Base-by-base conservation (phyloP, 1,140 invertebrate genomes). In the Penaeus vannamei region DNA sequence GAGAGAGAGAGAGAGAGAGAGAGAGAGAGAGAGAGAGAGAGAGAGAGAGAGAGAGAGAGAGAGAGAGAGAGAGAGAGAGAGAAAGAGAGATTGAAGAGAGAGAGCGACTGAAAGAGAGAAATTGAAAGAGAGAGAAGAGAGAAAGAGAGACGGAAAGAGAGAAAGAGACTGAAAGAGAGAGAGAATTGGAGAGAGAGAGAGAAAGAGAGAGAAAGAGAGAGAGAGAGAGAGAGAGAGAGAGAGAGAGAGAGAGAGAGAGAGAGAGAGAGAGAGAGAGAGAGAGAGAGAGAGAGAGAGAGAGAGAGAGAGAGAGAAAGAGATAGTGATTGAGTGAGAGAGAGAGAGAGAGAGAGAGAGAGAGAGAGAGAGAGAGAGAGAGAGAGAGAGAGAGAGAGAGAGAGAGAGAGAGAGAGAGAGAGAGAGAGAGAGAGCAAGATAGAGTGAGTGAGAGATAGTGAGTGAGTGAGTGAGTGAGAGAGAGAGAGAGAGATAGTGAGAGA, bases 21-120 rank as follows among this genome's bases (percentile, higher is more conserved):
- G 69, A 76, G n/a, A n/a, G n/a, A n/a, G 69, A 76, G 12, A 76
- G 80, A 53, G 80, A 22, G 80, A 53, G 17, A 53, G 36, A 53
- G 80, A 53, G 42, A 53, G 46, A 53, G 80, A 23, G 46, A 53
- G 80, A 20, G 29, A 29, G 77, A 29, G 77, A 29, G 77, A 29
- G 77, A 29, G 77, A 20, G 79, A 23, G 80, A 53, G 80, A 23
- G 80, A 53, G 80, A 23, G 80, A 53, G 80, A 23, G 80, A 53
- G 80, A 23, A 42, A 22, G 80, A 23, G 80, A 53, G 76, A 77
- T 7, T 12, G 20, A 77, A 14, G 4, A 29, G 14, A 29, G 29
- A 29, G 29, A 12, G 5, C 8, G 29, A 29, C 3, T 8, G 29
- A 29, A 77, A n/a, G 14, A 29, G 29, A 29, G 26, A 5, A 26